A percentile compares a stretch with the other conserved stretches of the same genome.
These are phyloP conservation scores for Cheilosia vulpina DNA, from an alignment of 2,888 invertebrate species.

Conservation along the genomic window DNA sequence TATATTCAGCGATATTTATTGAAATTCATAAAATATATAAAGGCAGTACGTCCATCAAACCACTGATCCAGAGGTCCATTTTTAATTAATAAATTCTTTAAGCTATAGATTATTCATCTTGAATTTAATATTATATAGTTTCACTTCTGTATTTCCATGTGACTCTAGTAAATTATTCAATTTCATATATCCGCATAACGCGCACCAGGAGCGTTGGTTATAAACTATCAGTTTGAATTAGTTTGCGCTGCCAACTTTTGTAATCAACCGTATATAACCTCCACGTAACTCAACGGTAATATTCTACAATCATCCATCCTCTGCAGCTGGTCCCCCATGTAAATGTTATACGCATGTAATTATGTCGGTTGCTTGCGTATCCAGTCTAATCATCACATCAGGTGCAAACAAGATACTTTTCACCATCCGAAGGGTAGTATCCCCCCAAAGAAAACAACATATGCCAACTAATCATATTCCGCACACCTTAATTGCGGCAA, in stretches of 20 bases:
- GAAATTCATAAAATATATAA: no score
- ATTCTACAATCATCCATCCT: no score
- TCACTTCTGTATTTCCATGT: no score
- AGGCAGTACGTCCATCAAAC: no score
- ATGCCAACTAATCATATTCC: conserved; percentile 38
- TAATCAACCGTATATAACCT: background rate
- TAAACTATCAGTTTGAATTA: background rate
- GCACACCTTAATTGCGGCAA: conserved; percentile 32
- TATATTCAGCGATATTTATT: no score
- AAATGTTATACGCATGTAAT: background rate
- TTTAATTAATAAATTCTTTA: no score
- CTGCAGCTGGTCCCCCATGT: background rate
- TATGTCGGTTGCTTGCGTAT: conserved; percentile 8
- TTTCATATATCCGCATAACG: background rate
- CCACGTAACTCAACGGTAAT: no score
- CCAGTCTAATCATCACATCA: conserved; percentile 40
- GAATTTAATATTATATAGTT: no score
- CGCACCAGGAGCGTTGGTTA: background rate
- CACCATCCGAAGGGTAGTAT: background rate
- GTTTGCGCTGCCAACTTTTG: background rate
- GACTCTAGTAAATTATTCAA: no score
- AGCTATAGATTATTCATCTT: no score
- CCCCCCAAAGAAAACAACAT: conserved; percentile 6
- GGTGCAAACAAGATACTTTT: conserved; percentile 39
- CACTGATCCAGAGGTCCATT: no score